These are phyloP conservation scores for Jaculus jaculus DNA, from an alignment of 2,113 vertebrate species.

Conservation along the genomic window DNA sequence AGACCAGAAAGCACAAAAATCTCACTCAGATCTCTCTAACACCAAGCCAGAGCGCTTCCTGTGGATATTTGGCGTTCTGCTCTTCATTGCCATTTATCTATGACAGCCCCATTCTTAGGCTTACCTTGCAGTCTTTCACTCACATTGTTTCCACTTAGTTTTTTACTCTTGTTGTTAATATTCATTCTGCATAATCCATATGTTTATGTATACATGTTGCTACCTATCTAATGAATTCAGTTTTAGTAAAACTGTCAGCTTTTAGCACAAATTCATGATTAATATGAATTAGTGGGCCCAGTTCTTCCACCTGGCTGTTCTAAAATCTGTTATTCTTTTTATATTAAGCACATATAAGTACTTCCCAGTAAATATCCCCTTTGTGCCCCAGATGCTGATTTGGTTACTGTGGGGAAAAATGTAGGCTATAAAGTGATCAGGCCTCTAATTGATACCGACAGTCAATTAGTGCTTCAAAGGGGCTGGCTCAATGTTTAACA, in stretches of 20 bases:
- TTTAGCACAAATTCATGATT: background rate
- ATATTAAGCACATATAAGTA: constrained; percentile 65
- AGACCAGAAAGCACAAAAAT: background rate
- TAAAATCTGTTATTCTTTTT: constrained; percentile 59
- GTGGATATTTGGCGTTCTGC: no score
- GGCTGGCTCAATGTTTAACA: constrained; percentile 84
- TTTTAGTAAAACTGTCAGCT: background rate
- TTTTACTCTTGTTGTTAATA: background rate
- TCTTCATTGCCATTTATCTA: no score
- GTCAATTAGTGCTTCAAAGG: constrained; percentile 89
- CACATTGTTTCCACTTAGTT: background rate
- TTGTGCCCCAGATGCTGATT: constrained; percentile 63
- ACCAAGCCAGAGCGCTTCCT: no score
- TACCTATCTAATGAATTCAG: constrained; percentile 7
- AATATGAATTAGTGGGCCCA: constrained; percentile 15
- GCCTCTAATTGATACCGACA: constrained; percentile 86
- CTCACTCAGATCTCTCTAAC: no score
- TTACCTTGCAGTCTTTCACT: background rate
- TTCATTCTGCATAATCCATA: background rate
- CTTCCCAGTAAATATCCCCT: constrained; percentile 60
- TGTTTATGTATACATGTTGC: background rate
- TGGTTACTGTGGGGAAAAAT: constrained; percentile 85
- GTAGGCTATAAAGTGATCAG: constrained; percentile 83
- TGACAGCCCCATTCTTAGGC: background rate
- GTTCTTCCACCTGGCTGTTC: constrained; percentile 50